Conservation (phyloP, 1,140 invertebrate genomes). For the Uloborus diversus region DNA sequence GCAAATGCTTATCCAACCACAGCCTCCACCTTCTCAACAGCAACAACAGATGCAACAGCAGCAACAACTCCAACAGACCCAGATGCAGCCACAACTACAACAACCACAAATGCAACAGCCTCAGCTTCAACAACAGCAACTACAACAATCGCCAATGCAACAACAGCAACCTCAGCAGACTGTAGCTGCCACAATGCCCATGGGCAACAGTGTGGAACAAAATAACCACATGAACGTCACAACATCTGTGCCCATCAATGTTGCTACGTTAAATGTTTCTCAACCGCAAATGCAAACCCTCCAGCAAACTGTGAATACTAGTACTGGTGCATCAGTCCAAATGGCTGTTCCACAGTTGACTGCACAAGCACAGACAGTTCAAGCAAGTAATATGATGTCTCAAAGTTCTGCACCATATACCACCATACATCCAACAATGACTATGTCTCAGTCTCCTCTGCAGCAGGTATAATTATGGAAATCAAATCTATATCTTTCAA, state of each 20-base stretch:
- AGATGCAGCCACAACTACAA: slow-evolving; percentile 11
- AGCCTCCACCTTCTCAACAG: neutral
- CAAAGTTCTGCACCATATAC: slow-evolving; percentile 41
- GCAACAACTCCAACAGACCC: slow-evolving; percentile 21
- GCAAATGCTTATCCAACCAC: slow-evolving; percentile 13
- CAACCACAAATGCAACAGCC: slow-evolving; percentile 21
- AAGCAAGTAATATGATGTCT: slow-evolving; percentile 27
- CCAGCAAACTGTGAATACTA: slow-evolving; percentile 21
- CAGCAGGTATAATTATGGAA: slow-evolving; percentile 30
- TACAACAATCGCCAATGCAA: slow-evolving; percentile 13
- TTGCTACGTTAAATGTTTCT: slow-evolving; percentile 25
- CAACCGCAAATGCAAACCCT: slow-evolving; percentile 13
- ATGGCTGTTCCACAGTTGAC: slow-evolving; percentile 14
- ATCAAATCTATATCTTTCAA: neutral
- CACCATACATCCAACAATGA: slow-evolving; percentile 49
- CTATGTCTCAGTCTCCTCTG: slow-evolving; percentile 40
- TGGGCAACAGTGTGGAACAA: slow-evolving; percentile 17
- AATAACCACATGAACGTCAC: slow-evolving; percentile 30
- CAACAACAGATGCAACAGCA: slow-evolving; percentile 16
- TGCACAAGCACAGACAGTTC: slow-evolving; percentile 15
- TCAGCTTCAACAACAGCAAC: neutral
- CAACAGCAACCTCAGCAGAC: slow-evolving; percentile 10
- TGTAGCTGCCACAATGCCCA: slow-evolving; percentile 4
- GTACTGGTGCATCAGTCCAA: slow-evolving; percentile 11
- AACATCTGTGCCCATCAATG: slow-evolving; percentile 22